phyloP scores from a whole-genome alignment of 2,888 invertebrate genomes.

The Thalpophila matura region DNA sequence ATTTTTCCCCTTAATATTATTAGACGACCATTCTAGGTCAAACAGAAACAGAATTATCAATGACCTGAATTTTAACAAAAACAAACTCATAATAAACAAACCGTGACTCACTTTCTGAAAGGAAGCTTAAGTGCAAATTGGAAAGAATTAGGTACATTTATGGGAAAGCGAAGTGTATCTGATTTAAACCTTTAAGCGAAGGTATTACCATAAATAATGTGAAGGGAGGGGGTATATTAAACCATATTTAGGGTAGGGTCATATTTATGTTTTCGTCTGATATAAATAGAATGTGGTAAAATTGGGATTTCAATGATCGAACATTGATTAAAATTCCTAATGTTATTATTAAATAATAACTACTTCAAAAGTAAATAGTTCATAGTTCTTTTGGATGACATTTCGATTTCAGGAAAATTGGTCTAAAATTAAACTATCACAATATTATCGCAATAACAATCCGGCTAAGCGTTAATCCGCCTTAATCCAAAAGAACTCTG shows the following conservation, averaged over 20 bases:
- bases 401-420: neutral
- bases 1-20: conserved; percentile 13
- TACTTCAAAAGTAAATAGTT: neutral
- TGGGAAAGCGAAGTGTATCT: conserved; percentile 25
- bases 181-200: conserved; percentile 25
- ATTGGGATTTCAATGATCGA: neutral
- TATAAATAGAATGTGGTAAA: neutral
- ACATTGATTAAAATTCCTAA: no score
- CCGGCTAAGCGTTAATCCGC: no score
- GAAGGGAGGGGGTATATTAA: conserved; percentile 6
- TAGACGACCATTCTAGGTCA: conserved; percentile 7
- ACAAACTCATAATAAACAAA: conserved; percentile 62
- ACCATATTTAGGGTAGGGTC: conserved; percentile 1
- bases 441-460: no score
- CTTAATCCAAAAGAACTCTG: no score
- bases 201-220: conserved; percentile 28
- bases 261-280: conserved; percentile 25
- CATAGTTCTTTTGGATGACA: neutral
- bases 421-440: no score
- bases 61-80: conserved; percentile 53
- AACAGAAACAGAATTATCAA: conserved; percentile 34
- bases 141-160: conserved; percentile 69
- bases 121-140: conserved; percentile 70
- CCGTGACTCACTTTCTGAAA: conserved; percentile 68
- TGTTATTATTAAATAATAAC: neutral